Base-by-base conservation (phyloP, 2,888 invertebrate species). In the Hoplodrina ambigua region DNA sequence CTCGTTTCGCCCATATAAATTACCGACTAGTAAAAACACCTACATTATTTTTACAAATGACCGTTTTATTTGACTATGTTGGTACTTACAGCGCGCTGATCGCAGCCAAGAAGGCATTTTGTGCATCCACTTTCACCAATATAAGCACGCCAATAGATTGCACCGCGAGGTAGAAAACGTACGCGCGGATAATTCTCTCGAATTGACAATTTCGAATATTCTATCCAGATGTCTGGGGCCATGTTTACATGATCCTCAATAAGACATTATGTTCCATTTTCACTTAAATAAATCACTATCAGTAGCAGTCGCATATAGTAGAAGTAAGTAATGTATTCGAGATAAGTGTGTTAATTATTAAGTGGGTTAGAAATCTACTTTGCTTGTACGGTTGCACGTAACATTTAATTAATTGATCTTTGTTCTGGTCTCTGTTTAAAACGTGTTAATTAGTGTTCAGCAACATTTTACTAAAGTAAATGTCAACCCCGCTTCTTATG, bases 91-190 rank as follows among this genome's bases (percentile, higher is more conserved):
- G 78, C 66, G 79, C 78, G 81, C 83, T 83, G 85, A 90, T 85
- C 82, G 87, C 83, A 83, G 82, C 78, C 75, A 82, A 88, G 88
- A 85, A 86, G 89, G 89, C 84, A 92, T 92, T 94, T 92, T 89
- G 92, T 92, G 90, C 91, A 93, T 92, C 89, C 84, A 94, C 94
- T 94, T 94, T 95, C 94, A 92, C 94, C 92, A 82, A 90, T 91
- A 90, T 85, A 89, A 90, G 89, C 92, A 93, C 92, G 94, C 91
- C 90, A 93, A 90, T 90, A 89, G 88, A 90, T 88, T 87, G 89
- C 89, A 89, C 84, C 83, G 89, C 84, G 76, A 81, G 82, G 81
- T 89, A 90, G 90, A 91, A 90, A 91, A 87, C 89, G 84, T 85
- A 85, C 85, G 86, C 85, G 77, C 75, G 75, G 81, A 79, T 78